Base-by-base conservation (phyloP, 1,140 invertebrate genomes). In the Dendroctonus valens region DNA sequence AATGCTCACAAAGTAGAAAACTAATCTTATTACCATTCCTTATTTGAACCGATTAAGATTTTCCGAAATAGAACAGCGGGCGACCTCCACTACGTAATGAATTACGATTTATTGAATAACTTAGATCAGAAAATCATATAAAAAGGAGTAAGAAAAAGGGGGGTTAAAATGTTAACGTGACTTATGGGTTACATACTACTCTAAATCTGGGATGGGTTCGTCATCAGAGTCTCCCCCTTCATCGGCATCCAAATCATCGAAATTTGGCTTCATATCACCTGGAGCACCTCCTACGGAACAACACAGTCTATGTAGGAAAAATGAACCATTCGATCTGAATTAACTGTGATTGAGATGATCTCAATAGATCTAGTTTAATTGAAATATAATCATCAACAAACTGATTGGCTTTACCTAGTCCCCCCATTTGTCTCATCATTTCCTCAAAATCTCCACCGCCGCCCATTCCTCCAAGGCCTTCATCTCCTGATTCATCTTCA, bases 401-500 rank as follows among this genome's bases (percentile, higher is more conserved):
- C 57, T 0, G 12, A 9, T 26, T 44, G n/a, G 0, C 38, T 62
- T 59, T 51, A 71, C 73, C 74, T 64, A 79, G 69, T 50, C 77
- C 77, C 8, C 76, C 76, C 76, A 79, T 79, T 70, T 77, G 75
- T 69, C 74, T 66, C 76, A 79, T 77, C 76, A 79, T 79, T 68
- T 79, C 76, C 49, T 76, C 75, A 65, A 79, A 76, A 72, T 78
- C 77, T 41, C 73, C 75, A 39, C 72, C 74, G 41, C 75, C 76
- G 6, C 75, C 75, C 73, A 77, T 76, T 41, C 75, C 75, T 39
- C 75, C 75, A 9, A 76, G 48, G 61, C 77, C 77, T 70, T 78
- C 77, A 72, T 79, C 77, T 5, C 74, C 77, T 37, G 76, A 77
- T 52, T 78, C 77, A 71, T 79, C 93, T 80, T 98, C 96, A 83